Conservation (phyloP, 2,797 vertebrate genomes). For the Limnodromus scolopaceus region DNA sequence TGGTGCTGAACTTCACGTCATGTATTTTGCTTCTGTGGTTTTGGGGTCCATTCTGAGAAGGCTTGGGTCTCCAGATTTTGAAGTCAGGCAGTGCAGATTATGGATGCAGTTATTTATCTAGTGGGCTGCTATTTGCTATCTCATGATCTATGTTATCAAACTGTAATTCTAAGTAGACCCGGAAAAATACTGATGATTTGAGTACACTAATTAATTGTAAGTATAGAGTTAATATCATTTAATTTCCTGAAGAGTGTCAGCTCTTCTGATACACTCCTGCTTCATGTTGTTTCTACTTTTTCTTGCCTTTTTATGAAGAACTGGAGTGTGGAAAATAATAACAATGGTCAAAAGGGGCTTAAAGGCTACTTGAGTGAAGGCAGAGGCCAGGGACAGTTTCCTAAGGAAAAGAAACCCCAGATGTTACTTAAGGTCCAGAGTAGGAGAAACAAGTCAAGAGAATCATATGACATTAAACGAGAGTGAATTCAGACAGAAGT, state of each 20-base stretch:
- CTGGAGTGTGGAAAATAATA: not conserved
- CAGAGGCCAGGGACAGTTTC: not conserved
- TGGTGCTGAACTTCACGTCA: not conserved
- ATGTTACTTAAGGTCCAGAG: not conserved
- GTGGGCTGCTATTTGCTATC: not conserved
- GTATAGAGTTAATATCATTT: not conserved
- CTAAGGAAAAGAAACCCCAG: not conserved
- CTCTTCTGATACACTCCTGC: not conserved
- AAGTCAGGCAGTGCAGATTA: not conserved
- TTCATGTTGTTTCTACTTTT: not conserved
- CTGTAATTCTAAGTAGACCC: not conserved
- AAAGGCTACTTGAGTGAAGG: not conserved
- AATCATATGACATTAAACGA: not conserved
- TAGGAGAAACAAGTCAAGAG: not conserved
- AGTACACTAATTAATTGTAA: constrained; percentile 3
- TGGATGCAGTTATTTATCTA: not conserved
- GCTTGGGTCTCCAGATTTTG: not conserved
- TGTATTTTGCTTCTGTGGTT: not conserved
- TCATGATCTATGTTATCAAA: not conserved
- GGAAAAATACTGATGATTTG: not conserved
- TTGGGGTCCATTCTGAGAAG: not conserved
- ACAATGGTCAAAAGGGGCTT: not conserved
- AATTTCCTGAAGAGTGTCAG: constrained; percentile 35
- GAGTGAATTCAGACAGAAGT: not conserved
- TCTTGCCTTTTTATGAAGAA: not conserved